Percentiles rank a stretch among this genome's conserved stretches.
Conservation (phyloP, 2,888 invertebrate species). For the Polydrusus tereticollis region DNA sequence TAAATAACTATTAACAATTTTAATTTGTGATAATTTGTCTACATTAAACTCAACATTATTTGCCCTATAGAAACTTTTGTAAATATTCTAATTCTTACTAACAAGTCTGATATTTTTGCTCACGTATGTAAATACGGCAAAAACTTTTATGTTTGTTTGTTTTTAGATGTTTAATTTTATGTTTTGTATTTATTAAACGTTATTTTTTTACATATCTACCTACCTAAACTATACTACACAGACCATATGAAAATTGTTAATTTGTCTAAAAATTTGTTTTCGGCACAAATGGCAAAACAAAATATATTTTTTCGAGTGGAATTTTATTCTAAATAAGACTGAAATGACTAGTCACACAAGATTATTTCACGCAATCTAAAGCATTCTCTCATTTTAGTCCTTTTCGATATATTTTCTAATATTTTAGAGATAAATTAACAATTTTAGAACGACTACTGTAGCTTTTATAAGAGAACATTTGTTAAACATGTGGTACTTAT, state of each 20-base stretch:
- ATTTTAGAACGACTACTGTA: conserved; percentile 30
- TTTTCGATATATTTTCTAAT: conserved; percentile 6
- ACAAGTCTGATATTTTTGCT: conserved; percentile 59
- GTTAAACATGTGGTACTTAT: conserved; percentile 39
- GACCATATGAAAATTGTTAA: conserved; percentile 46
- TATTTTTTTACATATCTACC: conserved; percentile 50
- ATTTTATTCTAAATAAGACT: conserved; percentile 45
- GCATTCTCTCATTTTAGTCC: conserved; percentile 17
- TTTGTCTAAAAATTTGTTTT: conserved; percentile 44
- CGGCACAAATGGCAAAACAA: conserved; percentile 26
- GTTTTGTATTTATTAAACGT: conserved; percentile 51
- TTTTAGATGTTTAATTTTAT: conserved; percentile 39
- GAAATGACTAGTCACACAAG: conserved; percentile 46
- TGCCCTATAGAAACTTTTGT: conserved; percentile 24
- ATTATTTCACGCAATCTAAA: conserved; percentile 7
- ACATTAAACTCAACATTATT: conserved; percentile 3
- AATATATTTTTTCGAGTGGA: conserved; percentile 38
- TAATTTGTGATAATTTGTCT: conserved; percentile 20
- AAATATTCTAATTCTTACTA: conserved; percentile 42
- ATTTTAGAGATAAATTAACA: conserved; percentile 48
- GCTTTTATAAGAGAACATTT: conserved; percentile 27
- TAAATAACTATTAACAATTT: no score
- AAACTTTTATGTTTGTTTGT: conserved; percentile 45
- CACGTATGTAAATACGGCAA: conserved; percentile 54
- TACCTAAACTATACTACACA: conserved; percentile 5